Conservation (phyloP, 2,113 vertebrate species). For the Pterocles orientalis region DNA sequence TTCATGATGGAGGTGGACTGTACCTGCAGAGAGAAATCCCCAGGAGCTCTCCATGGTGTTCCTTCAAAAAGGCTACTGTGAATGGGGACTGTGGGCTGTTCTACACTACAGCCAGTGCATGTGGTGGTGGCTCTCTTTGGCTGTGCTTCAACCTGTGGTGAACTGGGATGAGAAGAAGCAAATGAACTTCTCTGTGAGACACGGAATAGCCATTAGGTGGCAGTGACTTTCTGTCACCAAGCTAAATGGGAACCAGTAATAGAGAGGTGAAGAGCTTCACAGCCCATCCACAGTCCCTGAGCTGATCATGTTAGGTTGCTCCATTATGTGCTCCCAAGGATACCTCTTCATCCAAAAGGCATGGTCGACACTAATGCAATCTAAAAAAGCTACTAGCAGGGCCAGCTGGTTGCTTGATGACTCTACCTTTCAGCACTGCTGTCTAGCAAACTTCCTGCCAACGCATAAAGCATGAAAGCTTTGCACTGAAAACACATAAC, state of each 20-base stretch:
- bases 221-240: constrained; percentile 31
- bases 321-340: neutral
- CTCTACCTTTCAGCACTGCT: neutral
- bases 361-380: neutral
- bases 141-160: neutral
- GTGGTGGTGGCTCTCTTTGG: neutral
- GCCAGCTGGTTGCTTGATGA: constrained; percentile 53
- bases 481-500: constrained; percentile 29
- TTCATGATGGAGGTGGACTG: neutral
- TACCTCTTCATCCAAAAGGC: constrained; percentile 1
- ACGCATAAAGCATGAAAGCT: neutral
- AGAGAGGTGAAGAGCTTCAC: neutral
- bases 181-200: neutral
- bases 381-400: constrained; percentile 16
- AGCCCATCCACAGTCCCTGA: neutral
- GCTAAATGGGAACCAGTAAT: neutral
- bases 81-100: neutral
- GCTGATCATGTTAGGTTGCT: neutral
- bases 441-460: constrained; percentile 45
- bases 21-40: neutral
- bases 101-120: neutral
- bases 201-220: neutral
- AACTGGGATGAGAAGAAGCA: neutral
- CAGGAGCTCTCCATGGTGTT: neutral
- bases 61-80: neutral